A percentile compares a stretch with the other conserved stretches of the same genome.
Evolutionary conservation across 2,797 vertebrate genomes (phyloP).

Genomic region (Ptychadena robeensis): DNA sequence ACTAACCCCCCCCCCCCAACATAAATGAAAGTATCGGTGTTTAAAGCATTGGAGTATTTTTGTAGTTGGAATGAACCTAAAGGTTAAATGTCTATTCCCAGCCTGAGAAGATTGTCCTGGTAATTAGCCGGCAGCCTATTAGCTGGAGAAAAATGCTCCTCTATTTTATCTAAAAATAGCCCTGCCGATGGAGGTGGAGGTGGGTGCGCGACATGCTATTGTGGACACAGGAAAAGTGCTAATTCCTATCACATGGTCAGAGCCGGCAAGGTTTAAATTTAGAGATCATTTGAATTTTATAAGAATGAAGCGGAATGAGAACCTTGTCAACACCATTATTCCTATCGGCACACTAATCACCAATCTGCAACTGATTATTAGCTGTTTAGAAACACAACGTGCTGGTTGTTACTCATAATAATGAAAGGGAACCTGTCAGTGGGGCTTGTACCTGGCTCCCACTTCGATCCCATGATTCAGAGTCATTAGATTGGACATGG

Average conservation of each 20-base stretch:
- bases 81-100: slow-evolving; percentile 15
- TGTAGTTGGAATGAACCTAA: not conserved
- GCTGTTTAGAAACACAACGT: not conserved
- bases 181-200: slow-evolving; percentile 39
- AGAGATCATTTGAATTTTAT: slow-evolving; percentile 32
- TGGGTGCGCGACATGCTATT: slow-evolving; percentile 18
- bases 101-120: not conserved
- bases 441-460: not conserved
- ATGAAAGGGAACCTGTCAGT: not conserved
- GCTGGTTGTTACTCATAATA: not conserved
- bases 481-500: no score
- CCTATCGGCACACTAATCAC: not conserved
- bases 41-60: not conserved
- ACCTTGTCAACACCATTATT: slow-evolving; percentile 4
- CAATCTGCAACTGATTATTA: not conserved
- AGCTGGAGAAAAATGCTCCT: slow-evolving; percentile 10
- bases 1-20: not conserved
- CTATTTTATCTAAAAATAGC: slow-evolving; percentile 50
- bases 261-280: slow-evolving; percentile 31
- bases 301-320: slow-evolving; percentile 39
- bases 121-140: slow-evolving; percentile 44
- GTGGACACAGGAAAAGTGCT: slow-evolving; percentile 52
- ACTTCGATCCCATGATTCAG: not conserved
- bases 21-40: not conserved
- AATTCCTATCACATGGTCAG: slow-evolving; percentile 55